A percentile compares a stretch with the other conserved stretches of the same genome.
Conservation (phyloP, 2,888 invertebrate species). For the Dysmachus trigonus region DNA sequence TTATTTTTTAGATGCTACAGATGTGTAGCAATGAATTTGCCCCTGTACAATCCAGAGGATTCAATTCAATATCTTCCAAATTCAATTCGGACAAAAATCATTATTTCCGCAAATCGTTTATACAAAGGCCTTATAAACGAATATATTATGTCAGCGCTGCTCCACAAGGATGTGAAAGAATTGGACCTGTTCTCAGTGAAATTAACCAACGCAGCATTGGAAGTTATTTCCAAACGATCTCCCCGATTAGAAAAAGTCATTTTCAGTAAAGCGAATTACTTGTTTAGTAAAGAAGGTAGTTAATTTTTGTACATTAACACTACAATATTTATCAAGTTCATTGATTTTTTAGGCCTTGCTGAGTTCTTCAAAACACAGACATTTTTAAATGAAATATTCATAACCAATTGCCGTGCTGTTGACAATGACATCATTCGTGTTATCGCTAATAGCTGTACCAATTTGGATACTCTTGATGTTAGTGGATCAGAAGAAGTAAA, state of each 20-base stretch:
- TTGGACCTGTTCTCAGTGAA: conserved; percentile 42
- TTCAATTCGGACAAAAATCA: conserved; percentile 41
- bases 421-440: conserved; percentile 62
- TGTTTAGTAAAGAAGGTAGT: conserved; percentile 35
- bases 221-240: background rate
- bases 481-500: conserved; percentile 58
- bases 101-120: conserved; percentile 25
- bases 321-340: background rate
- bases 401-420: conserved; percentile 58
- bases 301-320: background rate
- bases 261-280: conserved; percentile 18
- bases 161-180: conserved; percentile 34
- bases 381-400: conserved; percentile 54
- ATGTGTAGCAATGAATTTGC: conserved; percentile 38
- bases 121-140: conserved; percentile 42
- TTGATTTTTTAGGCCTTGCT: background rate
- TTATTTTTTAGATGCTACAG: conserved; percentile 39
- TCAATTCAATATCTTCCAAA: conserved; percentile 36
- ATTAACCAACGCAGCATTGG: conserved; percentile 37
- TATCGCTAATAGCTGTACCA: conserved; percentile 58
- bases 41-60: conserved; percentile 20
- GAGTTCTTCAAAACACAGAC: background rate
- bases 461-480: conserved; percentile 57
- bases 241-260: conserved; percentile 24
- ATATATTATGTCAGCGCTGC: conserved; percentile 21